These are phyloP conservation scores for Megaceryle alcyon DNA, from an alignment of 2,797 vertebrate species.

Conservation along the genomic window DNA sequence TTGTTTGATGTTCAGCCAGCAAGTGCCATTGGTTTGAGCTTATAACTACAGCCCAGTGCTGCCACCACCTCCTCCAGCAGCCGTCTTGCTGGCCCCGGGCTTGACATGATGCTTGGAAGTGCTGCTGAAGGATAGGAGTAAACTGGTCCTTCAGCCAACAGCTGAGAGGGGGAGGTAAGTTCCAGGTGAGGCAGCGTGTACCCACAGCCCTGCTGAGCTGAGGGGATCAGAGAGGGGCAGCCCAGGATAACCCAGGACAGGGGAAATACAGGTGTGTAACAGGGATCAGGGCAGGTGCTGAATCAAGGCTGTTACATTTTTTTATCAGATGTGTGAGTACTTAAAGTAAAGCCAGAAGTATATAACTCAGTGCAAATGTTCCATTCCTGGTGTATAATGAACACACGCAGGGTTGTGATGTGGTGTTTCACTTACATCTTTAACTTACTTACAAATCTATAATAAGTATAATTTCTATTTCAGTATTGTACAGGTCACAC, in stretches of 20 bases:
- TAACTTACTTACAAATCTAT: slow-evolving; percentile 29
- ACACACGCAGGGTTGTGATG: not conserved
- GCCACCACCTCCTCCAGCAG: not conserved
- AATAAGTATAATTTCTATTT: slow-evolving; percentile 57
- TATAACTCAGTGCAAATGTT: not conserved
- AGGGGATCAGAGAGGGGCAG: not conserved
- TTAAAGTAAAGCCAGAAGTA: not conserved
- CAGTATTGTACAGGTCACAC: slow-evolving; percentile 41
- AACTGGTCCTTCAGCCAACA: not conserved
- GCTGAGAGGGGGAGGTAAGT: not conserved
- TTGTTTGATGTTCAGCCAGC: slow-evolving; percentile 30
- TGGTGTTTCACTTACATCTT: not conserved
- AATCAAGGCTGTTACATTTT: not conserved
- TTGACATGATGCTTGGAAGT: not conserved
- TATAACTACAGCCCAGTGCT: not conserved
- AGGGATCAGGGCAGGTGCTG: not conserved
- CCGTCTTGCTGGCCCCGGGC: not conserved
- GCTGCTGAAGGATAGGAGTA: not conserved
- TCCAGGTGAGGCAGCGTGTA: not conserved
- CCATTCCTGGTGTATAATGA: fast-evolving
- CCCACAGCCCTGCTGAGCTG: not conserved
- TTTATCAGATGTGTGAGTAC: not conserved
- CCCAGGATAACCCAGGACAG: not conserved
- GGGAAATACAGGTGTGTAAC: not conserved
- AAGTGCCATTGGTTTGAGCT: not conserved